phyloP scores from a whole-genome alignment of 2,888 invertebrate species.

The Argynnis bischoffii region DNA sequence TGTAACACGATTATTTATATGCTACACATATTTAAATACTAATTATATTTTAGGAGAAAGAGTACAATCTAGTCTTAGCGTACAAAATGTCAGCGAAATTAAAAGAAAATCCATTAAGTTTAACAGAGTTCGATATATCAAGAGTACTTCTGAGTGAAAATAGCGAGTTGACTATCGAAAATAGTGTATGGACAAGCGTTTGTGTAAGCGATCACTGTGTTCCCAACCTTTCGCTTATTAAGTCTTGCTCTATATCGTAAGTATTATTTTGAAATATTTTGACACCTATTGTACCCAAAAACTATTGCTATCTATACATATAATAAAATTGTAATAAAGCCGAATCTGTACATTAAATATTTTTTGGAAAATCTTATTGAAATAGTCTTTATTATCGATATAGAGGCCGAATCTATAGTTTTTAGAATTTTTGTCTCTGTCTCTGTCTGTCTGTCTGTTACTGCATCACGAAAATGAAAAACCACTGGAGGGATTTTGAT shows the following conservation, averaged over 20 bases:
- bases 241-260: conserved; percentile 34
- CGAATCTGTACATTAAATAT: no score
- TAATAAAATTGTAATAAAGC: no score
- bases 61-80: conserved; percentile 47
- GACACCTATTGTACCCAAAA: no score
- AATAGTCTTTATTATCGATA: no score
- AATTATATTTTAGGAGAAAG: conserved; percentile 36
- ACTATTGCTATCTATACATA: no score
- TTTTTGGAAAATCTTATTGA: no score
- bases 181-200: conserved; percentile 45
- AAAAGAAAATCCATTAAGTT: conserved; percentile 38
- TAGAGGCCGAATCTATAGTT: no score
- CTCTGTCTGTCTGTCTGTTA: no score
- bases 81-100: conserved; percentile 46
- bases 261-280: not conserved
- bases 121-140: conserved; percentile 31
- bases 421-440: no score
- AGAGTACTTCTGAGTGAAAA: conserved; percentile 48
- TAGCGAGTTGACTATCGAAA: conserved; percentile 40
- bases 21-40: not conserved
- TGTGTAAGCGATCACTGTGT: conserved; percentile 46
- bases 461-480: no score
- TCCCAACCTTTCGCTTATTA: conserved; percentile 42
- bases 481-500: no score
- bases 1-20: no score